These are phyloP conservation scores for Siphamia tubifer DNA, from an alignment of 2,113 vertebrate genomes.

Conservation along the genomic window DNA sequence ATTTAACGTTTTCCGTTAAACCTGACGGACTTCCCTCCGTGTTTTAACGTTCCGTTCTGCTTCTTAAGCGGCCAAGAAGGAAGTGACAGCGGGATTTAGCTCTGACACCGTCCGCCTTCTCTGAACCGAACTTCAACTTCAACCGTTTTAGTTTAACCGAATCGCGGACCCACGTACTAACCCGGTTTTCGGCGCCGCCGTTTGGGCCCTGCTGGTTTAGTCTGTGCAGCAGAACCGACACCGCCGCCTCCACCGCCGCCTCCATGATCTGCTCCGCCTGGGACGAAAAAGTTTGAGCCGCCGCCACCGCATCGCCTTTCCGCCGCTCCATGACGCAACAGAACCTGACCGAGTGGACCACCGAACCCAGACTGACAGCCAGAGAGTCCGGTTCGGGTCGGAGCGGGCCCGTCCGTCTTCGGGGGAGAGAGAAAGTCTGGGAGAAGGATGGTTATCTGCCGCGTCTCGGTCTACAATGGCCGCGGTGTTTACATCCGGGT, in stretches of 20 bases:
- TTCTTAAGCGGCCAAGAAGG: constrained; percentile 1
- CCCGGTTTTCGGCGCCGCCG: not conserved
- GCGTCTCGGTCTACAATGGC: not conserved
- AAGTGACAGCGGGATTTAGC: constrained; percentile 32
- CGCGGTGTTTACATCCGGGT: constrained; percentile 23
- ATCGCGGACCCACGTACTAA: not conserved
- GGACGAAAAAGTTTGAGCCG: constrained; percentile 10
- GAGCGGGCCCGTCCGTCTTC: not conserved
- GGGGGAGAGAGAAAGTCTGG: not conserved
- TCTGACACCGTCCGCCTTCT: not conserved
- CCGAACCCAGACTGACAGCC: not conserved
- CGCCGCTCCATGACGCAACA: not conserved
- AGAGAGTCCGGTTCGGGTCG: not conserved
- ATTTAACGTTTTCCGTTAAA: rapidly evolving
- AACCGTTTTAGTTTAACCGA: not conserved
- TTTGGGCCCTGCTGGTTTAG: not conserved
- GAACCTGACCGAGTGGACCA: not conserved
- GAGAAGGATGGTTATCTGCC: not conserved
- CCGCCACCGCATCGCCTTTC: not conserved
- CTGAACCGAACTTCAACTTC: not conserved
- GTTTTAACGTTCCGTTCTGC: not conserved
- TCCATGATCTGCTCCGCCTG: constrained; percentile 54
- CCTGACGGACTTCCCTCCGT: too few species aligned
- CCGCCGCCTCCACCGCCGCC: constrained; percentile 32
- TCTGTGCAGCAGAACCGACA: not conserved